Conservation (phyloP, 2,797 vertebrate species). For the Merluccius polli region DNA sequence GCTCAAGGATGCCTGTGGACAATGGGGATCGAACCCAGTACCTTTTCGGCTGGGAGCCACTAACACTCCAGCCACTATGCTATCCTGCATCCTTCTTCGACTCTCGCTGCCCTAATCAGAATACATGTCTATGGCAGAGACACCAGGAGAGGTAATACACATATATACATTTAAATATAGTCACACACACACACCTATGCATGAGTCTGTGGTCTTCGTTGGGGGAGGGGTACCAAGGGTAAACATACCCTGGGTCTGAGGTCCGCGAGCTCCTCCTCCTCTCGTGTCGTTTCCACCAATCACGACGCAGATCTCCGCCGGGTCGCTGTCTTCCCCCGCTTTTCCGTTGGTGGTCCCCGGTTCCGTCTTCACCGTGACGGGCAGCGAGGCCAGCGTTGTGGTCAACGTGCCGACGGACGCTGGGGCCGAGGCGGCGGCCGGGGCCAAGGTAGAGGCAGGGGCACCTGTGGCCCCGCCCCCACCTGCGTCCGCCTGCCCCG, state of each 20-base stretch:
- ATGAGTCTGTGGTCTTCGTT: conserved; percentile 73
- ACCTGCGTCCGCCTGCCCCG: conserved; percentile 57
- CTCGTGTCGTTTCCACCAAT: conserved; percentile 79
- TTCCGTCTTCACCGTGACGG: conserved; percentile 86
- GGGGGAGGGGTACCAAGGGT: conserved; percentile 70
- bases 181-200: conserved; percentile 69
- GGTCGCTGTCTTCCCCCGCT: conserved; percentile 75
- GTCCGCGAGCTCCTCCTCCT: conserved; percentile 78
- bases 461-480: conserved; percentile 45
- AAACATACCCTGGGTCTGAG: conserved; percentile 90
- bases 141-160: conserved; percentile 10
- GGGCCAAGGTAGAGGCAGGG: background rate
- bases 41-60: background rate
- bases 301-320: conserved; percentile 96
- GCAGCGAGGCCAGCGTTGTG: background rate
- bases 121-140: conserved; percentile 3
- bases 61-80: background rate
- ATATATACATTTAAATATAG: conserved; percentile 30
- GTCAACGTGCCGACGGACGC: conserved; percentile 3
- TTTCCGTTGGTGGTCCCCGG: conserved; percentile 83
- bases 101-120: background rate
- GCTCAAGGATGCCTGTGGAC: background rate
- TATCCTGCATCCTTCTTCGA: background rate
- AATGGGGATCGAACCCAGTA: background rate
- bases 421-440: conserved; percentile 32